Evolutionary conservation across 2,113 vertebrate genomes (phyloP), one percentile per base, ranked within the genome.

Genomic region (Parotia lawesii): DNA sequence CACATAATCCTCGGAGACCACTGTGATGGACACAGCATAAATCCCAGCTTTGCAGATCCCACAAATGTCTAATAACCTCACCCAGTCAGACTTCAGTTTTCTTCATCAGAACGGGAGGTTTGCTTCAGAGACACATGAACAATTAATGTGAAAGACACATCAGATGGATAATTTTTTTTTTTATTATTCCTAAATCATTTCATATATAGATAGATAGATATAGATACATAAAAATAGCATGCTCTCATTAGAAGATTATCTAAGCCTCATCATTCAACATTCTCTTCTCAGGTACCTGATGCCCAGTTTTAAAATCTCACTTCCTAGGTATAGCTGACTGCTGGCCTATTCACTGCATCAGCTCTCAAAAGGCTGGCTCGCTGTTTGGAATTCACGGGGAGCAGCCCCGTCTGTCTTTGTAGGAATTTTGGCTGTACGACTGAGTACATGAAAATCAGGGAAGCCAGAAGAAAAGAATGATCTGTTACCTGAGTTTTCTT

Each of bases 401-500:
- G 91, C 86, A 70, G 76, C 73, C 53, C 67, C 1, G 64, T 96
- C 78, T 95, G 88, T 78, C 92, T 95, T 96, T 89, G 88, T 87
- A 93, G 90, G 90, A 96, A 92, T 96, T 94, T 66, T 96, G 91
- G 94, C 91, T 95, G 95, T 82, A 76, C 0, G n/a, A 75, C 91
- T 88, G 87, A 94, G 89, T 90, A 95, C 94, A 92, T 61, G 89
- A 95, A 92, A 90, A 96, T 90, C 86, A 89, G 91, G 83, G 78
- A 90, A 96, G 60, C 87, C 71, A 93, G 83, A 95, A 96, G 85
- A 96, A 95, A 97, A 95, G 96, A 96, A 93, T 90, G 81, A 94
- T 89, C 85, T 90, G 90, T 85, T 96, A 94, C 92, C 94, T 87
- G 90, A 87, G 74, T 92, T 95, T 95, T 95, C 89, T 96, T 93